These are phyloP conservation scores for Melanostigma gelatinosum DNA, from an alignment of 2,113 vertebrate species.

Conservation along the genomic window DNA sequence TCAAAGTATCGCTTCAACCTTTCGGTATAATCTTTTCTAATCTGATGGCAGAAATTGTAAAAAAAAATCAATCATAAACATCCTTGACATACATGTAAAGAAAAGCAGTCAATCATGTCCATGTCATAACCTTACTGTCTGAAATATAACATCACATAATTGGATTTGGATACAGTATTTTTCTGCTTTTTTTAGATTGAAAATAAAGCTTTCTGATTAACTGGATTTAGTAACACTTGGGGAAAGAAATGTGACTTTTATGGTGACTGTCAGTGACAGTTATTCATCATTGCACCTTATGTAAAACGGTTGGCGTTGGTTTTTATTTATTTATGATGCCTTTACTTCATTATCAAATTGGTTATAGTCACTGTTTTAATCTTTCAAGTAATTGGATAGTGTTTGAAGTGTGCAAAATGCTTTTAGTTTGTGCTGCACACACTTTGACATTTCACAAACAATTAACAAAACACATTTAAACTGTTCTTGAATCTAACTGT, in stretches of 20 bases:
- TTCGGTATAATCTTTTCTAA: constrained; percentile 36
- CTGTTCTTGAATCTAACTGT: background rate
- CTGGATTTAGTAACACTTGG: background rate
- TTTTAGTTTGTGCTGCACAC: background rate
- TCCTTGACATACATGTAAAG: background rate
- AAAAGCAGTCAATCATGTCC: constrained; percentile 15
- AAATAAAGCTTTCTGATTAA: constrained; percentile 15
- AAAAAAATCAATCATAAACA: constrained; percentile 47
- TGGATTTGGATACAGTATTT: constrained; percentile 2
- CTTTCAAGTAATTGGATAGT: too few species aligned
- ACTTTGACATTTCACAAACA: background rate
- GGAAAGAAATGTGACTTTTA: background rate
- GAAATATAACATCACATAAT: constrained; percentile 1
- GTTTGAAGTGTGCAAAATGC: background rate
- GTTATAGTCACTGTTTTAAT: background rate
- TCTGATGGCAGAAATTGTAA: constrained; percentile 33
- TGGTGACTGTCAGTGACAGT: background rate
- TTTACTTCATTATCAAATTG: background rate
- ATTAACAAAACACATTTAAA: background rate
- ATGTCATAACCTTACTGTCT: constrained; percentile 1
- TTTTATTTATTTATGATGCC: background rate
- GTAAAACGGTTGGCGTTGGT: background rate
- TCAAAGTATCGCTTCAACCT: constrained; percentile 21
- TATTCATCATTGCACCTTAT: background rate
- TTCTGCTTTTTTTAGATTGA: background rate